phyloP scores from a whole-genome alignment of 2,888 invertebrate species.

The Acrobasis consociella region DNA sequence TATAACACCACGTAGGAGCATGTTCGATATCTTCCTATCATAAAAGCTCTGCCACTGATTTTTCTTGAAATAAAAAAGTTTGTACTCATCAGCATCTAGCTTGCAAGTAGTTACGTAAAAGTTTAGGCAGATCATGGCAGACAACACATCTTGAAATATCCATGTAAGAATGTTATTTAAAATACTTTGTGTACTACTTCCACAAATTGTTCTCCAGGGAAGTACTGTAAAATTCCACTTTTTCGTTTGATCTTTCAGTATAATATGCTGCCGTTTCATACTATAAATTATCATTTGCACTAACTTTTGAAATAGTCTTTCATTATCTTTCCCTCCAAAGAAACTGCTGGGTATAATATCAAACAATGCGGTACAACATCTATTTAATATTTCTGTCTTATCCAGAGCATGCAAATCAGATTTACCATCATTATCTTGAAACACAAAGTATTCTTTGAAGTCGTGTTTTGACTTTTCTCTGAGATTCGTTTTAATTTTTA shows the following conservation, averaged over 20 bases:
- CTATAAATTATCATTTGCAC: constrained; percentile 55
- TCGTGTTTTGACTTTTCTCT: constrained; percentile 49
- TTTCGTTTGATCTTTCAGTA: constrained; percentile 43
- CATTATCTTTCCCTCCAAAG: constrained; percentile 59
- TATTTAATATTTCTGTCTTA: constrained; percentile 53
- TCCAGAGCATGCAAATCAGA: constrained; percentile 44
- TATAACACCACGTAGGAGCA: constrained; percentile 57
- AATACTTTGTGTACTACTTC: constrained; percentile 35
- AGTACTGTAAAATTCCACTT: constrained; percentile 58
- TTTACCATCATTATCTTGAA: constrained; percentile 25
- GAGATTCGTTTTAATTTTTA: constrained; percentile 50
- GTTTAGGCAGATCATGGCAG: constrained; percentile 65
- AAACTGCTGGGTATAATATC: constrained; percentile 61
- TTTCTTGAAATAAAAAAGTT: constrained; percentile 71
- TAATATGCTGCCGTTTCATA: constrained; percentile 67
- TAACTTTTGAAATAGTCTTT: constrained; percentile 56
- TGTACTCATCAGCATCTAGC: constrained; percentile 67
- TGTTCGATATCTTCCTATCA: constrained; percentile 60
- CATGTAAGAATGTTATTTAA: constrained; percentile 51
- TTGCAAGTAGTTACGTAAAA: constrained; percentile 74
- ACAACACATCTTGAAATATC: constrained; percentile 60
- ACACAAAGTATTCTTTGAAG: constrained; percentile 55
- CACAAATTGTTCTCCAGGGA: constrained; percentile 51
- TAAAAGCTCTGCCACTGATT: constrained; percentile 73
- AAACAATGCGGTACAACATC: constrained; percentile 49